Evolutionary conservation across 2,888 invertebrate genomes (phyloP), one percentile per base, ranked within the genome.

Genomic region (Atherix ibis): DNA sequence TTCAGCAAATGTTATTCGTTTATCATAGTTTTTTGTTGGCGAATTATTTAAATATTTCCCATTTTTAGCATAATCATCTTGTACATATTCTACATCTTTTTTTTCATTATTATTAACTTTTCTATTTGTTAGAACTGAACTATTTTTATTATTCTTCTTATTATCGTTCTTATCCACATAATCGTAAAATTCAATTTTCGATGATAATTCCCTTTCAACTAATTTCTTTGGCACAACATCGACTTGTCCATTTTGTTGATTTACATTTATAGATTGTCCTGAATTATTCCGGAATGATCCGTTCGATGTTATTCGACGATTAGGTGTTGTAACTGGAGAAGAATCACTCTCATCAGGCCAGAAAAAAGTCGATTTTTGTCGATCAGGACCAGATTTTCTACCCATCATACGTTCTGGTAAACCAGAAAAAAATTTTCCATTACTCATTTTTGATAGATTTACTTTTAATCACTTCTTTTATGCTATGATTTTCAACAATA

Each of bases 391-490:
- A 14, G 41, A 44, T 8, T 33, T 28, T 9, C 27, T 34, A 5
- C 54, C 54, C 39, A 56, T 54, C 62, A 61, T 61, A 28, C 50
- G 50, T 30, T 56, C 54, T 35, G 62, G 52, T 39, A 62, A 46
- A 4, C 62, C 62, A 31, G 56, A 51, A 33, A 51, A 62, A 44
- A 62, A 62, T 45, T 62, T 62, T 37, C 62, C 60, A 37, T 61
- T 61, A 34, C 56, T 40, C 61, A 61, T 60, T 40, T 30, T 44
- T n/a, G n/a, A n/a, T n/a, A n/a, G n/a, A n/a, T n/a, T n/a, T n/a
- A n/a, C n/a, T n/a, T n/a, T n/a, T n/a, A n/a, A n/a, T n/a, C n/a
- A n/a, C n/a, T n/a, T n/a, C n/a, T n/a, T n/a, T n/a, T n/a, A n/a
- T n/a, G n/a, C n/a, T n/a, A n/a, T n/a, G n/a, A n/a, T n/a, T n/a